Percentiles rank a stretch among this genome's conserved stretches.
phyloP scores from a whole-genome alignment of 2,113 vertebrate species.

The Phrynocephalus versicolor region DNA sequence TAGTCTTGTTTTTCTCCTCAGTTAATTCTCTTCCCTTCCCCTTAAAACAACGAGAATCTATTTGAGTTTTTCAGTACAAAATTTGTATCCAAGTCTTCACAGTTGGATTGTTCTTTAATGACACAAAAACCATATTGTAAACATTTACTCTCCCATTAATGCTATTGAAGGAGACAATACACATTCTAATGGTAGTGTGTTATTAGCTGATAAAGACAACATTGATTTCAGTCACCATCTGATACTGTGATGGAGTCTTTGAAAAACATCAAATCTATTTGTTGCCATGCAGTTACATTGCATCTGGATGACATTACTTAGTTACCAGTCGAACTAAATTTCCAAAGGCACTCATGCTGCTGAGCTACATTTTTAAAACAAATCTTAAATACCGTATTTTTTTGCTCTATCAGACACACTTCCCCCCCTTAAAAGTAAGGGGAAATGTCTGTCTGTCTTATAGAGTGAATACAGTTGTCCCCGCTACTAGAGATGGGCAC shows the following conservation, averaged over 20 bases:
- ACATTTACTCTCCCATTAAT: constrained; percentile 3
- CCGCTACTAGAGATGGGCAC: too few relatives aligned
- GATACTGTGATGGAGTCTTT: constrained; percentile 17
- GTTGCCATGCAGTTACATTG: constrained; percentile 14
- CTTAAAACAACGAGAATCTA: neutral
- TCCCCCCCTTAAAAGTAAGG: too few relatives aligned
- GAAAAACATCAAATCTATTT: constrained; percentile 17
- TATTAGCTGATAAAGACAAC: constrained; percentile 11
- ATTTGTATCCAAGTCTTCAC: constrained; percentile 5
- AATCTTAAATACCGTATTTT: neutral
- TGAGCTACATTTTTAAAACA: neutral
- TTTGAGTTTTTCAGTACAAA: neutral
- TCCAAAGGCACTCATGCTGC: neutral
- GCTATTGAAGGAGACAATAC: neutral
- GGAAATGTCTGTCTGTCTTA: too few relatives aligned
- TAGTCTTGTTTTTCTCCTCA: neutral
- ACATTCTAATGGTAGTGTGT: neutral
- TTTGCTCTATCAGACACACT: too few relatives aligned
- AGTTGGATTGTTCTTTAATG: constrained; percentile 8
- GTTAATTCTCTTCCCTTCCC: neutral
- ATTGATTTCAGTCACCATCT: neutral
- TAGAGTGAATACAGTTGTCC: too few relatives aligned
- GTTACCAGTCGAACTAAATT: constrained; percentile 9
- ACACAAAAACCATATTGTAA: neutral
- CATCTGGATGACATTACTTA: constrained; percentile 8